Evolutionary conservation across 2,113 vertebrate genomes (phyloP).

Genomic region (Calidris pugnax): DNA sequence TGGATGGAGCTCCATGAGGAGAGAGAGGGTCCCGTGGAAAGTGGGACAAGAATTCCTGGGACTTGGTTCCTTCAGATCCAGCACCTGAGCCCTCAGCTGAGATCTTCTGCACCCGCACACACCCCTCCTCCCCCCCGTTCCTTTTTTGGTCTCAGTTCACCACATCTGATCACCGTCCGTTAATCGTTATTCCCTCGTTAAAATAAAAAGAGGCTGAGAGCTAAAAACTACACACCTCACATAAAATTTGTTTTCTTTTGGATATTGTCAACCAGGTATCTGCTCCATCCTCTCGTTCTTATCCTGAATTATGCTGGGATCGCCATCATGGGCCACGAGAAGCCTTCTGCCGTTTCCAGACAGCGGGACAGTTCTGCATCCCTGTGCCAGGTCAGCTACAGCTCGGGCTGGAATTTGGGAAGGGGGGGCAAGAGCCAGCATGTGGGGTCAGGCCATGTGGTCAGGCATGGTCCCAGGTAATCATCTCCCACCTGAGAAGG

Average conservation of each 20-base stretch:
- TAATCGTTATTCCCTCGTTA: not conserved
- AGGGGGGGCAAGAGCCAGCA: not conserved
- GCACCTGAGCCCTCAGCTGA: not conserved
- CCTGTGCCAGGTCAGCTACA: not conserved
- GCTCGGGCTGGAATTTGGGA: not conserved
- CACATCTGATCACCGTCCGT: not conserved
- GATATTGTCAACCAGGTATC: not conserved
- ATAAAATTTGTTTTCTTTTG: rapidly evolving
- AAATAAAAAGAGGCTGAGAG: not conserved
- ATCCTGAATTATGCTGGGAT: rapidly evolving
- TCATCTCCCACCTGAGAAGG: not conserved
- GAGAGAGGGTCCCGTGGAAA: not conserved
- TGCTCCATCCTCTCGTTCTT: not conserved
- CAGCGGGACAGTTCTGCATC: not conserved
- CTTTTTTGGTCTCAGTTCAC: not conserved
- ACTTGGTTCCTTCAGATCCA: not conserved
- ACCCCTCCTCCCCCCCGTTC: rapidly evolving
- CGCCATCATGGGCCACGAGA: not conserved
- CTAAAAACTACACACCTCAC: not conserved
- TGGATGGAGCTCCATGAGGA: not conserved
- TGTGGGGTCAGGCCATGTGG: not conserved
- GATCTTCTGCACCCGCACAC: not conserved
- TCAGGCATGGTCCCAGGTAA: not conserved
- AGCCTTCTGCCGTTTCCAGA: not conserved
- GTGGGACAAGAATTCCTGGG: not conserved